Evolutionary conservation across 2,888 invertebrate genomes (phyloP), one percentile per base, ranked within the genome.

Genomic region (Ennomos quercinarius): DNA sequence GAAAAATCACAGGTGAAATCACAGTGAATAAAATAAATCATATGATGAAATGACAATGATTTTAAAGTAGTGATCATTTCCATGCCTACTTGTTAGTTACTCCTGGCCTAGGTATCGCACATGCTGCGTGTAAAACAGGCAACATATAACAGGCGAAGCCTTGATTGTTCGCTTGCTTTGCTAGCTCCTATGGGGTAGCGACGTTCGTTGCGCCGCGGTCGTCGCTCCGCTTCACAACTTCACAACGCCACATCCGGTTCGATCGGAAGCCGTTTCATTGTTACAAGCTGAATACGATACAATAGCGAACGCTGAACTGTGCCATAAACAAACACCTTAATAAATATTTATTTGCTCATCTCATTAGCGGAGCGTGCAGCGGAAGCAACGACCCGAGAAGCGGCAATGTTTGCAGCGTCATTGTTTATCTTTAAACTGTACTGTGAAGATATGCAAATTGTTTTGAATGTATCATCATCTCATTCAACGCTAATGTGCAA

Each of bases 151-250:
- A 13, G 43, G 10, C 41, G 10, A 9, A 47, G 43, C 47, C 35
- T 45, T 12, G 47, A 55, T 58, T 41, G 54, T 63, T 66, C 66
- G 70, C 66, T 77, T 76, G 67, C 71, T 70, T 77, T 74, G 67
- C 71, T 70, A 67, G 64, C 77, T 80, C 78, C 78, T 79, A 76
- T 76, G 75, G 78, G 81, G 74, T 73, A 65, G 66, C 60, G 68
- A 77, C 81, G 85, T 85, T 84, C 80, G 84, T 83, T 82, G 84
- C 71, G 80, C 65, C 71, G 80, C 85, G 81, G 84, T 86, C 87
- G 86, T 73, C 85, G 86, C 83, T 78, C 86, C 80, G 76, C 72
- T 76, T 27, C 27, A 27, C 27, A 27, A 27, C 4, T 27, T 27
- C 27, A 27, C 27, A 27, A 27, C 27, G 27, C 78, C 76, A 80